Evolutionary conservation across 2,797 vertebrate species (phyloP).

Genomic region (Argya squamiceps): DNA sequence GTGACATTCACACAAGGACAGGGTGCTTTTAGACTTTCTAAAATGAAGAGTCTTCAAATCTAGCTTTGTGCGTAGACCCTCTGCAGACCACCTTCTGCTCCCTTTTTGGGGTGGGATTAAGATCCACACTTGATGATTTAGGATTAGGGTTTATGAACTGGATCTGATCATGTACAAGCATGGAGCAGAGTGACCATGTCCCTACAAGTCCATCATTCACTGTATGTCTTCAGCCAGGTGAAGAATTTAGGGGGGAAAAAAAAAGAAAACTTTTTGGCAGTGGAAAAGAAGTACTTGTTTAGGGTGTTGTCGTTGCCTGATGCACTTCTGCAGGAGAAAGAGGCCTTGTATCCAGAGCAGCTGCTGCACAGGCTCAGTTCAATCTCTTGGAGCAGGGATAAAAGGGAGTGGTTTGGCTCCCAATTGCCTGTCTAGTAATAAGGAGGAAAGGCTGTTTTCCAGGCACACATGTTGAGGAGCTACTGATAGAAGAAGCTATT

Average conservation of each 20-base stretch:
- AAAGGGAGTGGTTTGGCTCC: not conserved
- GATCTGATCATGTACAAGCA: not conserved
- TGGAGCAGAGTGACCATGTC: not conserved
- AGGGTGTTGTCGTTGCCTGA: not conserved
- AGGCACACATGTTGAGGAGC: not conserved
- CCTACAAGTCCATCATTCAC: rapidly evolving
- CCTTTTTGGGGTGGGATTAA: not conserved
- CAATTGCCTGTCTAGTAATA: not conserved
- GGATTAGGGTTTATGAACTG: not conserved
- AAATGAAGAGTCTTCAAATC: not conserved
- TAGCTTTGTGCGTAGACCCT: not conserved
- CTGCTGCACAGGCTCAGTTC: not conserved
- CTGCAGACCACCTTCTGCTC: not conserved
- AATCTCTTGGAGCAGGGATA: not conserved
- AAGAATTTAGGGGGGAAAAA: not conserved
- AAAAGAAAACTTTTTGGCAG: not conserved
- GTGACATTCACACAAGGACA: not conserved
- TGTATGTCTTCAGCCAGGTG: not conserved
- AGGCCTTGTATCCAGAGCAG: not conserved
- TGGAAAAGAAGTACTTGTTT: not conserved
- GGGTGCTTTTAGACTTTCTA: not conserved
- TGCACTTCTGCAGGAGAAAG: not conserved
- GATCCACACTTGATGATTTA: not conserved
- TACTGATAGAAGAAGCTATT: not conserved
- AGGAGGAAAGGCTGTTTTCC: not conserved